Conservation (phyloP, 2,113 vertebrate genomes). For the Rhagologus leucostigma region DNA sequence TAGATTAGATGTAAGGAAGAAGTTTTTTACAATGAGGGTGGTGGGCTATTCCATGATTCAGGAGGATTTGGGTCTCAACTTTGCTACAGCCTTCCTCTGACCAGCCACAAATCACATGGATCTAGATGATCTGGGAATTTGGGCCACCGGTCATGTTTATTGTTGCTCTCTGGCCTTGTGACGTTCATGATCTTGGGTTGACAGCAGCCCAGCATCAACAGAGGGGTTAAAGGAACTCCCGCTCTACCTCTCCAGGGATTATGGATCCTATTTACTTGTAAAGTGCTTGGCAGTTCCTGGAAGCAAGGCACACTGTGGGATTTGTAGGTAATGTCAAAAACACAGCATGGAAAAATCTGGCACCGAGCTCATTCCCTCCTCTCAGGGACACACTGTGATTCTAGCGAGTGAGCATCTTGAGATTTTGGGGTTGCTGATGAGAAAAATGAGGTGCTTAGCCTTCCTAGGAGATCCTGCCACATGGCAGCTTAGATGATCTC, state of each 20-base stretch:
- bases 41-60: background rate
- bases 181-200: rapidly evolving
- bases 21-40: background rate
- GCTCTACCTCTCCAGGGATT: background rate
- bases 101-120: background rate
- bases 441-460: background rate
- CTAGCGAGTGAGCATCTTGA: rapidly evolving
- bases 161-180: background rate
- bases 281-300: background rate
- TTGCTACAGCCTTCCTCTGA: background rate
- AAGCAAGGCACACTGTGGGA: background rate
- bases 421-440: background rate
- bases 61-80: background rate
- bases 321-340: background rate
- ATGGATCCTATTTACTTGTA: background rate
- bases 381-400: background rate
- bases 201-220: background rate
- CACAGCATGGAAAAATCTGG: background rate
- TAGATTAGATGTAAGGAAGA: background rate
- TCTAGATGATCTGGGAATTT: background rate
- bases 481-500: background rate
- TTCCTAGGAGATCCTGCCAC: background rate
- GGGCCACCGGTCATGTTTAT: background rate
- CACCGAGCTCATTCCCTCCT: background rate
- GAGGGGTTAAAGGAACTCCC: background rate